Evolutionary conservation across 1,140 invertebrate genomes (phyloP).

Genomic region (Dryas iulia): DNA sequence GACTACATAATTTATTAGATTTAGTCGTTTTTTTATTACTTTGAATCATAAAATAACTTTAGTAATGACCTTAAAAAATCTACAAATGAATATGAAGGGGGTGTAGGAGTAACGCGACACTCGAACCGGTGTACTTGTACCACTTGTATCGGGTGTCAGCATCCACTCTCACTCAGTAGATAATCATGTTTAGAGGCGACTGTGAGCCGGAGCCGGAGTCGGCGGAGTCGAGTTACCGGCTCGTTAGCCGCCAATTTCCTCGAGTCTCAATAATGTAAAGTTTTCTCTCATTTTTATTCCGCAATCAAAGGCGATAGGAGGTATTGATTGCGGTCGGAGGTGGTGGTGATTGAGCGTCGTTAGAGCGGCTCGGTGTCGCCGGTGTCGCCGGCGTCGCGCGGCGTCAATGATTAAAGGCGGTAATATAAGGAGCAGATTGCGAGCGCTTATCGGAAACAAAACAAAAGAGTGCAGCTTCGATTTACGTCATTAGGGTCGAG

Average conservation of each 20-base stretch:
- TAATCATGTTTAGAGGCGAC: not conserved
- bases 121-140: not conserved
- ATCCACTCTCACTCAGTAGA: not conserved
- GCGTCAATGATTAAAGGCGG: slow-evolving; percentile 70
- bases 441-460: slow-evolving; percentile 57
- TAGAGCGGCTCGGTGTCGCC: slow-evolving; percentile 48
- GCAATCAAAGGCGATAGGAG: slow-evolving; percentile 48
- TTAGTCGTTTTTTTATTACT: no score
- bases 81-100: not conserved
- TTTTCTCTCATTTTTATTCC: slow-evolving; percentile 52
- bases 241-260: slow-evolving; percentile 41
- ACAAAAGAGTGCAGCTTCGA: slow-evolving; percentile 63
- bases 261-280: slow-evolving; percentile 26
- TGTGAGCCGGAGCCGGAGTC: not conserved
- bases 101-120: not conserved
- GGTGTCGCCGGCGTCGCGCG: no score
- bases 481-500: slow-evolving; percentile 63
- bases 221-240: not conserved
- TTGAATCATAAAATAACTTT: no score
- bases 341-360: slow-evolving; percentile 56
- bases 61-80: no score
- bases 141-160: not conserved
- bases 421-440: slow-evolving; percentile 66
- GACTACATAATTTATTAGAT: no score
- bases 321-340: slow-evolving; percentile 57